A percentile compares a stretch with the other conserved stretches of the same genome.
phyloP scores from a whole-genome alignment of 1,140 invertebrate genomes.

The Trichogramma pretiosum region DNA sequence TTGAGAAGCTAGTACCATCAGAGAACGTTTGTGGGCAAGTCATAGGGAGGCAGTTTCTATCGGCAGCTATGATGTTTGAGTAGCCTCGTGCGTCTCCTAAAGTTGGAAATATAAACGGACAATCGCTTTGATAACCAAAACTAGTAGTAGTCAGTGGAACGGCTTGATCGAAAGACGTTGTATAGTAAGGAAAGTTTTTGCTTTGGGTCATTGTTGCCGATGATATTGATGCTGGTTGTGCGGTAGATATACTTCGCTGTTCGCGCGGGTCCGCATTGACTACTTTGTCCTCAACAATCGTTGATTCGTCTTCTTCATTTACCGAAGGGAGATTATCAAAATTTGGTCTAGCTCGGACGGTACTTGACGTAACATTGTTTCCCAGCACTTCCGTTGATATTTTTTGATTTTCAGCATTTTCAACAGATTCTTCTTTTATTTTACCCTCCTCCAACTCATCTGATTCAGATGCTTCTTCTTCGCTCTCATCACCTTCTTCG shows the following conservation, averaged over 20 bases:
- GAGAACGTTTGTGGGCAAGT: conserved; percentile 26
- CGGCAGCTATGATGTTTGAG: not conserved
- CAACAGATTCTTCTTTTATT: conserved; percentile 31
- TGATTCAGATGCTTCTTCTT: conserved; percentile 29
- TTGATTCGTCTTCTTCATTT: conserved; percentile 55
- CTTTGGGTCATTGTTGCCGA: not conserved
- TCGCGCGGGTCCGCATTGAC: no score
- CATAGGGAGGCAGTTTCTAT: conserved; percentile 12
- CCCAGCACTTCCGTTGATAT: conserved; percentile 33
- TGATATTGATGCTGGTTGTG: not conserved
- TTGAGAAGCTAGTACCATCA: conserved; percentile 4
- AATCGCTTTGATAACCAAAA: conserved; percentile 26
- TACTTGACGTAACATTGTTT: conserved; percentile 7
- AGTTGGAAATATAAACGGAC: conserved; percentile 31
- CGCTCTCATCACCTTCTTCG: conserved; percentile 29
- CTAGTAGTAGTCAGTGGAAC: not conserved
- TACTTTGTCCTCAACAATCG: not conserved
- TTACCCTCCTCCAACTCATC: conserved; percentile 24
- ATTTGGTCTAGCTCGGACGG: conserved; percentile 46
- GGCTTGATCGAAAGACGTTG: not conserved
- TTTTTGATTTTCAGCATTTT: conserved; percentile 39
- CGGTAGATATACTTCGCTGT: no score
- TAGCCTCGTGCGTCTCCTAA: not conserved
- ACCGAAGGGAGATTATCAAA: conserved; percentile 69
- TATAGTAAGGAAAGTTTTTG: not conserved